Evolutionary conservation across 2,888 invertebrate genomes (phyloP).

Genomic region (Peribatodes rhomboidaria): DNA sequence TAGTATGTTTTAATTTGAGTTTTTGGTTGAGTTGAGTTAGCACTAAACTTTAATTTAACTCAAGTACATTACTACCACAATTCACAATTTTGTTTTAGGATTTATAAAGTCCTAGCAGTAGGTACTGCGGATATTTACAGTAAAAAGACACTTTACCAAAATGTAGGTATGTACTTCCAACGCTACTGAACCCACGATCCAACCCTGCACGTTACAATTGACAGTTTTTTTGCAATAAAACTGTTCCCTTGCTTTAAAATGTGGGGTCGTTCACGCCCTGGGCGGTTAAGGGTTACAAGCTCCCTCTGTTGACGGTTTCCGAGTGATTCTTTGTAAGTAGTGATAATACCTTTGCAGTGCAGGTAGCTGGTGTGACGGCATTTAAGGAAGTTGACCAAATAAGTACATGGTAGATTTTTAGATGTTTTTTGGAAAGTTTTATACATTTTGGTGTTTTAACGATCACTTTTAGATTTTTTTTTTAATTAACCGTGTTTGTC

Average conservation of each 20-base stretch:
- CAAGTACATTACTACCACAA: too few species aligned
- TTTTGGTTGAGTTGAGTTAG: too few species aligned
- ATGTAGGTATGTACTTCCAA: neutral
- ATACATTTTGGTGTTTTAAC: too few species aligned
- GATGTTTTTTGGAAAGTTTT: neutral
- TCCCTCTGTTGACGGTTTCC: conserved; percentile 64
- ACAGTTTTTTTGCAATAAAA: conserved; percentile 46
- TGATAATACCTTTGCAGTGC: conserved; percentile 59
- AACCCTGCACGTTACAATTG: neutral
- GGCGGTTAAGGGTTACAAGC: conserved; percentile 68
- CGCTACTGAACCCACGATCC: conserved; percentile 1
- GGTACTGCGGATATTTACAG: too few species aligned
- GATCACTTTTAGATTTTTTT: too few species aligned
- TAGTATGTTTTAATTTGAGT: too few species aligned
- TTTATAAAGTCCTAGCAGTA: too few species aligned
- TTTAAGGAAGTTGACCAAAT: conserved; percentile 41
- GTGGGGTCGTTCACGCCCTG: conserved; percentile 69
- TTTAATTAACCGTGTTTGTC: too few species aligned
- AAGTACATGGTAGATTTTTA: too few species aligned
- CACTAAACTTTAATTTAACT: too few species aligned
- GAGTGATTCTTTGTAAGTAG: conserved; percentile 62
- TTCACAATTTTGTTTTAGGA: too few species aligned
- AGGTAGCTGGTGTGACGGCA: conserved; percentile 49
- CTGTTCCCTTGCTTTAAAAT: conserved; percentile 72
- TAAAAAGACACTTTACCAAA: too few species aligned